Base-by-base conservation (phyloP, 2,113 vertebrate genomes). In the Oxyura jamaicensis region DNA sequence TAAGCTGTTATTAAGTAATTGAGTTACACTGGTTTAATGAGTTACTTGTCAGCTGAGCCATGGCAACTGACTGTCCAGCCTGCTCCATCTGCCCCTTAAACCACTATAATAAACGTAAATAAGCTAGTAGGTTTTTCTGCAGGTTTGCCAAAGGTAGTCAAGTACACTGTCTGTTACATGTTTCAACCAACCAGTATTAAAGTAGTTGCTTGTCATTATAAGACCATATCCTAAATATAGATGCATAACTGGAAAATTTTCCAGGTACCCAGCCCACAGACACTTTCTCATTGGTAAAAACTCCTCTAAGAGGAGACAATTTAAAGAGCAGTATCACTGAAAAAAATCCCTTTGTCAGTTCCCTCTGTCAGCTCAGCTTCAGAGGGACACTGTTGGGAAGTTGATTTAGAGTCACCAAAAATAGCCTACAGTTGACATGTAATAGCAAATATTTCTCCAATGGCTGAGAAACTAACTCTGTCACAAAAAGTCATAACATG, bases 1-100 rank as follows among this genome's bases (percentile, higher is more conserved):
- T 52, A 52, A 69, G 75, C 52, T 74, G 52, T 72, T 90, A n/a
- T 17, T 53, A 86, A 90, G 44, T 55, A 74, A 59, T 5, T 21
- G 65, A 69, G 26, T 90, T 91, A 48, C 62, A 75, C 22, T 90
- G 55, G 8, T 88, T 58, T n/a, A 86, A 63, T 77, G 67, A 93
- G 42, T 84, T 74, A 73, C 25, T 66, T 58, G 55, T 90, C 58
- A 93, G 42, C 59, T 77, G 90, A 94, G 81, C 60, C 36, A 21
- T 44, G 60, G 66, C 29, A 75, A 81, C 73, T 63, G 68, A 31
- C 56, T 83, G 83, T 74, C 76, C 83, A 83, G 77, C 42, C 65
- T 88, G 88, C 65, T 86, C 60, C 88, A 71, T 83, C 76, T 92
- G 94, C 88, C 91, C 81, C 63, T 33, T 68, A 81, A 86, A 7